These are phyloP conservation scores for Odontocolon sp. DNA, from an alignment of 2,888 invertebrate genomes.

Conservation along the genomic window DNA sequence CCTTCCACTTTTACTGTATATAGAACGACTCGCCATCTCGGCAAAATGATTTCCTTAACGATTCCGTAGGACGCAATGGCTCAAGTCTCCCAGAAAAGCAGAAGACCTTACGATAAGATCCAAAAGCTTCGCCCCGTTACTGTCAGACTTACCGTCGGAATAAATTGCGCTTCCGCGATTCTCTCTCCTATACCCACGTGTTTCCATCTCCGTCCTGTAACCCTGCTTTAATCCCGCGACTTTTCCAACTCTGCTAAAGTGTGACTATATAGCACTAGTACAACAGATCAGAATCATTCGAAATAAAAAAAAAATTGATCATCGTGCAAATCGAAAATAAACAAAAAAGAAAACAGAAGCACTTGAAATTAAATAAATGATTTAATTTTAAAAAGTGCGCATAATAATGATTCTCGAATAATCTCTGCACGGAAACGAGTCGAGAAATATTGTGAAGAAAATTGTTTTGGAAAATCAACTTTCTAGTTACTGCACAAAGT, in stretches of 20 bases:
- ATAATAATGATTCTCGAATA: too few species aligned
- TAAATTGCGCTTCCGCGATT: conserved; percentile 60
- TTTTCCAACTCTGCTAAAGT: conserved; percentile 19
- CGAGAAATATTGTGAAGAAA: too few species aligned
- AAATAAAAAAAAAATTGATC: background rate
- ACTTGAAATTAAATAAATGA: too few species aligned
- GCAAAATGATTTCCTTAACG: conserved; percentile 56
- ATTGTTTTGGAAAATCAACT: too few species aligned
- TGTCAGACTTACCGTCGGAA: conserved; percentile 61
- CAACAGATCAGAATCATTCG: too few species aligned
- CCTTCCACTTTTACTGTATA: background rate
- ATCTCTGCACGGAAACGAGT: too few species aligned
- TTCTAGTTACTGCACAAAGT: too few species aligned
- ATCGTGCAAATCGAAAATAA: background rate
- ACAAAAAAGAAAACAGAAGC: too few species aligned
- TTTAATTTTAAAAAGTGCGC: too few species aligned
- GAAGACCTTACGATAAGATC: conserved; percentile 52
- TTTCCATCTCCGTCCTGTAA: conserved; percentile 51
- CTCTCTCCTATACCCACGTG: conserved; percentile 29
- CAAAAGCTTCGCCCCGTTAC: conserved; percentile 59
- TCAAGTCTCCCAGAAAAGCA: conserved; percentile 6
- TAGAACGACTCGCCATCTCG: conserved; percentile 28
- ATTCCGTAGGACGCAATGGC: conserved; percentile 28
- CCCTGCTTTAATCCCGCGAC: background rate
- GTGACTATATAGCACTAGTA: conserved; percentile 28